A percentile compares a stretch with the other conserved stretches of the same genome.
Evolutionary conservation across 1,140 invertebrate genomes (phyloP).

Genomic region (Trachelipus rathkii): DNA sequence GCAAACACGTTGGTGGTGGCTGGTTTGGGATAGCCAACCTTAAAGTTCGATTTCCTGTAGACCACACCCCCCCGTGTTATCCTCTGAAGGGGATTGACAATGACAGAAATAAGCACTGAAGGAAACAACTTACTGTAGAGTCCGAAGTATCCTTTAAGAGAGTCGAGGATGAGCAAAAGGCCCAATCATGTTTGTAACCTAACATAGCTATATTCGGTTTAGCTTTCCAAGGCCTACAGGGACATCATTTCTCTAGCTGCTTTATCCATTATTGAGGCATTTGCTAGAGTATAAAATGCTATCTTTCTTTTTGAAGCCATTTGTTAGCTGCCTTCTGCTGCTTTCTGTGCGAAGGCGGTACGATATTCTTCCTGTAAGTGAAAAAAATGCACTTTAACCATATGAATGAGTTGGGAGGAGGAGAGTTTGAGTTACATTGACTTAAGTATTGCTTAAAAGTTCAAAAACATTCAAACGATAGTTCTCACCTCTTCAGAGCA

Average conservation of each 20-base stretch:
- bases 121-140: background rate
- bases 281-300: background rate
- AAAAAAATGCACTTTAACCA: too few relatives aligned
- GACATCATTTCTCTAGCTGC: background rate
- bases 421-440: too few relatives aligned
- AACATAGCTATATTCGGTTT: background rate
- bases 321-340: background rate
- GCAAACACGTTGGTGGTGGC: too few relatives aligned
- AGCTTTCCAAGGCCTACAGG: background rate
- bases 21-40: too few relatives aligned
- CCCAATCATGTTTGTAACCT: background rate
- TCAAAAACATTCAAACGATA: background rate
- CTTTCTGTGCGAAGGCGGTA: background rate
- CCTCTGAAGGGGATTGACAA: too few relatives aligned
- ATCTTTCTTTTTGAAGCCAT: background rate
- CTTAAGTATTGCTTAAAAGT: background rate
- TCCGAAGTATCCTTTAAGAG: background rate
- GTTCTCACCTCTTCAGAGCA: background rate
- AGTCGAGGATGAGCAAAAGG: background rate
- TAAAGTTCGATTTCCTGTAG: too few relatives aligned
- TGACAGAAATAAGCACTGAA: too few relatives aligned
- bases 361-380: background rate
- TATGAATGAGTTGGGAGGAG: too few relatives aligned
- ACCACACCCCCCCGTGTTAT: too few relatives aligned
- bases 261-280: background rate